Percentiles rank a stretch among this genome's conserved stretches.
Conservation (phyloP, 92 coral and sea anemone genomes). For the Bergia puertoricense region DNA sequence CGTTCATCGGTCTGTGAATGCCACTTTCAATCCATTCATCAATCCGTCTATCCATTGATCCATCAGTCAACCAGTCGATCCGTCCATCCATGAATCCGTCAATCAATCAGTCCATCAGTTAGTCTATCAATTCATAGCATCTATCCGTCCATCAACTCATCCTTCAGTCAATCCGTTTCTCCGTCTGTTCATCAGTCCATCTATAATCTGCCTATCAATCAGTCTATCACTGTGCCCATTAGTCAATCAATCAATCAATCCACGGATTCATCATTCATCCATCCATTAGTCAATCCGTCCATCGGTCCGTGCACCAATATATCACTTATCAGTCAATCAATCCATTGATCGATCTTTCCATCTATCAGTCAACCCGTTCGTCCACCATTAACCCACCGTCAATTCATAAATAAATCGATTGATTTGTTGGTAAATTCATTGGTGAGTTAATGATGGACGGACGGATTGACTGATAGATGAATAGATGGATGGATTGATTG, state of each 20-base stretch:
- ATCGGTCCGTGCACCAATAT: not conserved
- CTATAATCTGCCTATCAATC: too few relatives aligned
- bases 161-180: not conserved
- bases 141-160: too few relatives aligned
- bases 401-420: not conserved
- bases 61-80: not conserved
- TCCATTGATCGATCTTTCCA: not conserved
- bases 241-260: not conserved
- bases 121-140: too few relatives aligned
- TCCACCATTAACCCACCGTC: not conserved
- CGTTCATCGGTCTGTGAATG: too few relatives aligned
- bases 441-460: too few relatives aligned
- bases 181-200: not conserved
- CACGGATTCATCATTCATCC: not conserved
- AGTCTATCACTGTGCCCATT: not conserved
- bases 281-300: not conserved
- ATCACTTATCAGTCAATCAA: not conserved
- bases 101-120: too few relatives aligned
- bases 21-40: not conserved
- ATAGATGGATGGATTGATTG: too few relatives aligned
- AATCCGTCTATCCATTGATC: not conserved
- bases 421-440: slow-evolving; percentile 9
- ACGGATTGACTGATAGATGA: too few relatives aligned
- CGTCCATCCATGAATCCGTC: too few relatives aligned
- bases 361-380: not conserved